Conservation (phyloP, 2,797 vertebrate species). For the Choloepus didactylus region DNA sequence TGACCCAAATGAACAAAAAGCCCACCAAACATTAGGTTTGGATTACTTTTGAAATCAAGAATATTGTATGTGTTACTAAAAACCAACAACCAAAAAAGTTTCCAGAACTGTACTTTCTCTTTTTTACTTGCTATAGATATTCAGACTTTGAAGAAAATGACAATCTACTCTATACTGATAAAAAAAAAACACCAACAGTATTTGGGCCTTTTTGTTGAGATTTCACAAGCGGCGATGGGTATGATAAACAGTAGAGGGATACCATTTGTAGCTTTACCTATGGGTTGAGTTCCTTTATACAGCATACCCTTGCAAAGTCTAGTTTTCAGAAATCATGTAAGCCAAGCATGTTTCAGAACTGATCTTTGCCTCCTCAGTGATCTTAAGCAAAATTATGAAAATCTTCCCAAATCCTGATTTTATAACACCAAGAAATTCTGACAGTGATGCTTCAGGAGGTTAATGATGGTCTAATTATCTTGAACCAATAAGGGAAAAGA, state of each 20-base stretch:
- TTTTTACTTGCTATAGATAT: constrained; percentile 30
- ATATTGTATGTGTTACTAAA: not conserved
- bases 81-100: not conserved
- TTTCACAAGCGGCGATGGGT: not conserved
- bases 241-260: not conserved
- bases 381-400: constrained; percentile 83
- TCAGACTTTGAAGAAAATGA: constrained; percentile 54
- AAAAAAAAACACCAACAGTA: constrained; percentile 22
- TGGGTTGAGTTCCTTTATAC: constrained; percentile 51
- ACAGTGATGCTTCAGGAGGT: constrained; percentile 83
- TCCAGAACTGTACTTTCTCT: constrained; percentile 23
- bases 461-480: constrained; percentile 83
- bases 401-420: constrained; percentile 77
- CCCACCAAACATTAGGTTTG: not conserved
- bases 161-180: not conserved
- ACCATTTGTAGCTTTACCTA: not conserved
- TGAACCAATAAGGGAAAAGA: constrained; percentile 84
- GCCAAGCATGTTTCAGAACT: constrained; percentile 71
- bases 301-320: constrained; percentile 37
- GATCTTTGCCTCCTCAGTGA: constrained; percentile 78
- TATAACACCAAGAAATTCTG: constrained; percentile 78
- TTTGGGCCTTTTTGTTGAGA: constrained; percentile 51
- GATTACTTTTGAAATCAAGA: constrained; percentile 50
- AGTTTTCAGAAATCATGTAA: constrained; percentile 67
- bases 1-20: not conserved